A percentile compares a stretch with the other conserved stretches of the same genome.
phyloP scores from a whole-genome alignment of 1,140 invertebrate genomes.

The Drosophila miranda region DNA sequence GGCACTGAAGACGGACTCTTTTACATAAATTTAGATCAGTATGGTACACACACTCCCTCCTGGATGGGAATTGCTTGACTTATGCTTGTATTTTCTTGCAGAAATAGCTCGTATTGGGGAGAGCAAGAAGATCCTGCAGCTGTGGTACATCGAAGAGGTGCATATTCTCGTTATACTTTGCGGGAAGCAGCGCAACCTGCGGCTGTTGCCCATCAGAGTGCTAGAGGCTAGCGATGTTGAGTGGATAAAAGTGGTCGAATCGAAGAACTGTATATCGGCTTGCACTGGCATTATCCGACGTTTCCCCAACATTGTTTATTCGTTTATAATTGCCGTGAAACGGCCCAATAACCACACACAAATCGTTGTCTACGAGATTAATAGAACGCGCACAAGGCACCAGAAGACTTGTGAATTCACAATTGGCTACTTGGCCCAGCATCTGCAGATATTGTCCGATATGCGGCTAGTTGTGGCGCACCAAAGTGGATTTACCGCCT shows the following conservation, averaged over 20 bases:
- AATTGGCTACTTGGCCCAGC: slow-evolving; percentile 94
- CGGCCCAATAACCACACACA: slow-evolving; percentile 89
- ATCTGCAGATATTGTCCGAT: slow-evolving; percentile 92
- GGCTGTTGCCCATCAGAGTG: slow-evolving; percentile 95
- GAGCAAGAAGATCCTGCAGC: slow-evolving; percentile 93
- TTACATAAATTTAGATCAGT: slow-evolving; percentile 96
- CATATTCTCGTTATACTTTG: slow-evolving; percentile 94
- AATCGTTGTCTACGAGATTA: slow-evolving; percentile 96
- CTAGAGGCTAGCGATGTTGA: slow-evolving; percentile 97
- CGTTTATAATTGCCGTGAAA: slow-evolving; percentile 97
- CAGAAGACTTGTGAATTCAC: slow-evolving; percentile 94
- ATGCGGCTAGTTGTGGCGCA: slow-evolving; percentile 94
- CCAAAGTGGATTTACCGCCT: slow-evolving; percentile 94
- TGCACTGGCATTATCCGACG: slow-evolving; percentile 87
- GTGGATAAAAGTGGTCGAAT: slow-evolving; percentile 97
- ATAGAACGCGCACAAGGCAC: slow-evolving; percentile 93
- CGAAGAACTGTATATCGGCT: slow-evolving; percentile 93
- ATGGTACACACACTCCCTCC: slow-evolving; percentile 82
- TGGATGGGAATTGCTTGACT: background rate
- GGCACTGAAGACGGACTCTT: slow-evolving; percentile 98
- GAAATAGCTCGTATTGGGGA: slow-evolving; percentile 94
- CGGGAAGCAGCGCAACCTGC: slow-evolving; percentile 95
- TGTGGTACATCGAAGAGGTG: slow-evolving; percentile 94
- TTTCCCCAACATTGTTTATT: slow-evolving; percentile 86
- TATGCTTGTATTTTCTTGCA: slow-evolving; percentile 68